A percentile compares a stretch with the other conserved stretches of the same genome.
Evolutionary conservation across 2,888 invertebrate genomes (phyloP).

Genomic region (Ormyrus pomaceus): DNA sequence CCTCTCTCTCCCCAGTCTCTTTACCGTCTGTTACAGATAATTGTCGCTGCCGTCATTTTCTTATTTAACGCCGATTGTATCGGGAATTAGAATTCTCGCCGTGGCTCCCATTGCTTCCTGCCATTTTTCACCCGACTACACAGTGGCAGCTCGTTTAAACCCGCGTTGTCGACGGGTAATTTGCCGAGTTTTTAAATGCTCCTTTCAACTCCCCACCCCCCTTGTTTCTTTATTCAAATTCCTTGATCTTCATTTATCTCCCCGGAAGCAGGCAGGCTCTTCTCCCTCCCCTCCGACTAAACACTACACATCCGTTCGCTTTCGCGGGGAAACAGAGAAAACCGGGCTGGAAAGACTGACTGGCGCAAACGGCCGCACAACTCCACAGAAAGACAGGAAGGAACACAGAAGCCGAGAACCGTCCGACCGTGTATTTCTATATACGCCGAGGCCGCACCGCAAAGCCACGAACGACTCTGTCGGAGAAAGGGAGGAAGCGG

Average conservation of each 20-base stretch:
- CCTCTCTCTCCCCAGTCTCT: constrained; percentile 20
- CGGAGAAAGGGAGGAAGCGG: not conserved
- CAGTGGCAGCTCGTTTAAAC: no score
- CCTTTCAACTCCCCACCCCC: not conserved
- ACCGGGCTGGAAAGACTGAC: not conserved
- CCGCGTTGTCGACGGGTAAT: no score
- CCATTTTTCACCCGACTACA: no score
- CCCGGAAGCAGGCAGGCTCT: not conserved
- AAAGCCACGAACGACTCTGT: constrained; percentile 6
- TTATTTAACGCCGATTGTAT: no score
- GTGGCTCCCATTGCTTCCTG: no score
- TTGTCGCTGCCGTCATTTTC: constrained; percentile 28
- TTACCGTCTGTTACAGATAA: constrained; percentile 38
- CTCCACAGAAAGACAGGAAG: constrained; percentile 1
- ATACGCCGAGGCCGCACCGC: not conserved
- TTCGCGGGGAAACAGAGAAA: not conserved
- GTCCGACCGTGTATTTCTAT: not conserved
- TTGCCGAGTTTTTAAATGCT: no score
- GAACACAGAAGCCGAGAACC: constrained; percentile 1
- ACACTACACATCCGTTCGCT: not conserved
- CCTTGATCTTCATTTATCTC: constrained; percentile 26
- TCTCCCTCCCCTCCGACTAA: not conserved
- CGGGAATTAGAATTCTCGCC: no score
- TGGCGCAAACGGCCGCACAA: not conserved
- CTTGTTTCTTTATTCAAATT: constrained; percentile 19